Evolutionary conservation across 2,113 vertebrate species (phyloP), one percentile per base, ranked within the genome.

Genomic region (Lates calcarifer): DNA sequence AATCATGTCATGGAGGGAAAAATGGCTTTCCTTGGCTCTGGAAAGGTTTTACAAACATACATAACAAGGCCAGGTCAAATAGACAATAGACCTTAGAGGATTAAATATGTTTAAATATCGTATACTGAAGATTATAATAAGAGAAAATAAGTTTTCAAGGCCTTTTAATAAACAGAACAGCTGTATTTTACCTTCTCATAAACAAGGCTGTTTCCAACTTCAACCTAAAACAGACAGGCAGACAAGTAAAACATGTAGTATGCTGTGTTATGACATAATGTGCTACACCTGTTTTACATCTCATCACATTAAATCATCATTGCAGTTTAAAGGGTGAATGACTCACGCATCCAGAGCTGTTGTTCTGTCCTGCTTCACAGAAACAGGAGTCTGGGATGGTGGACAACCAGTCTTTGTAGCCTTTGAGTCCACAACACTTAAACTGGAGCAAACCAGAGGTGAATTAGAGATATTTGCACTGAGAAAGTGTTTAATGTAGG

Each of bases 361-460:
- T 12, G 5, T 53, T 55, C 15, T 24, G 60, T 56, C 11, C 22
- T n/a, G n/a, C n/a, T 11, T 56, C 68, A 35, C 61, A 66, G 3
- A 56, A 37, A 14, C 77, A 80, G 37, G 39, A 74, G 33, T 51
- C 43, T 18, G 70, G 79, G 47, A 74, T 51, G 0, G 2, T 2
- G 5, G n/a, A 7, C 9, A 9, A 6, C 70, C 79, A 81, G 70
- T 81, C 79, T 10, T 67, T n/a, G 45, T 49, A 61, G 53, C 33
- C 18, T 24, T 31, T 8, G 22, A 81, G 63, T 39, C 79, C 79
- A 26, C 79, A 81, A 26, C 79, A 80, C 41, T 73, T 73, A 26
- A 62, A 65, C 66, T 79, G 76, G 8, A 39, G 20, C 33, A 62
- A 13, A 51, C 11, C 20, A 35, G 11, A 49, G 8, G 37, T 31